Evolutionary conservation across 2,113 vertebrate species (phyloP).

Genomic region (Poeciliopsis retropinna): DNA sequence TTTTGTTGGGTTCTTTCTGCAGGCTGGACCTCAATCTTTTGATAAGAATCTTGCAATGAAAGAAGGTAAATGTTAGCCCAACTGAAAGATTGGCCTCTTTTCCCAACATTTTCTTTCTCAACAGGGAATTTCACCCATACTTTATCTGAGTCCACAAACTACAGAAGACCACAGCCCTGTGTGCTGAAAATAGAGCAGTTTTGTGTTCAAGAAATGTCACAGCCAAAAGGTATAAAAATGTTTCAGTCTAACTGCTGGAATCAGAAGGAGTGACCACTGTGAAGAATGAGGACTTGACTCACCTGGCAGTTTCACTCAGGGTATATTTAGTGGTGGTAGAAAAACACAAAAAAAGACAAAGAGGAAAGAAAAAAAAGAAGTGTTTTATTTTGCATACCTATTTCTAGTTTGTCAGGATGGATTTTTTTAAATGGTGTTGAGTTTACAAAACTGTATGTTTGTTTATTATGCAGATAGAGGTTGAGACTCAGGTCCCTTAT

Average conservation of each 20-base stretch:
- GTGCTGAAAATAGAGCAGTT: conserved; percentile 60
- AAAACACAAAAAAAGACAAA: neutral
- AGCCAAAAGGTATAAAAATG: conserved; percentile 58
- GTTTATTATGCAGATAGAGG: too few species aligned
- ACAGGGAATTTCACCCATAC: conserved; percentile 18
- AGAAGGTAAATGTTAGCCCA: conserved; percentile 29
- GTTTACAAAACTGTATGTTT: too few species aligned
- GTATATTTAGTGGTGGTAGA: conserved; percentile 39
- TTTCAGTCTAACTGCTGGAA: conserved; percentile 40
- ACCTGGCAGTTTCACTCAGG: conserved; percentile 22
- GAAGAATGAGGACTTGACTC: conserved; percentile 33
- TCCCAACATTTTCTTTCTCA: conserved; percentile 16
- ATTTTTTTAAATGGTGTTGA: neutral
- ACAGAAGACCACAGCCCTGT: conserved; percentile 48
- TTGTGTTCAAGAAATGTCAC: conserved; percentile 49
- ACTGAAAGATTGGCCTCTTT: conserved; percentile 25
- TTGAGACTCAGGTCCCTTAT: too few species aligned
- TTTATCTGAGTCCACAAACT: conserved; percentile 39
- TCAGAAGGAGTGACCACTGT: conserved; percentile 22
- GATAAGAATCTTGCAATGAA: conserved; percentile 43
- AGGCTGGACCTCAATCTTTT: conserved; percentile 27
- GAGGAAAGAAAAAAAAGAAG: neutral
- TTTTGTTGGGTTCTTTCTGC: neutral
- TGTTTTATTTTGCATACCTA: neutral
- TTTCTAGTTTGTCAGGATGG: conserved; percentile 8